A percentile compares a stretch with the other conserved stretches of the same genome.
Evolutionary conservation across 2,113 vertebrate species (phyloP).

Genomic region (Prunella himalayana): DNA sequence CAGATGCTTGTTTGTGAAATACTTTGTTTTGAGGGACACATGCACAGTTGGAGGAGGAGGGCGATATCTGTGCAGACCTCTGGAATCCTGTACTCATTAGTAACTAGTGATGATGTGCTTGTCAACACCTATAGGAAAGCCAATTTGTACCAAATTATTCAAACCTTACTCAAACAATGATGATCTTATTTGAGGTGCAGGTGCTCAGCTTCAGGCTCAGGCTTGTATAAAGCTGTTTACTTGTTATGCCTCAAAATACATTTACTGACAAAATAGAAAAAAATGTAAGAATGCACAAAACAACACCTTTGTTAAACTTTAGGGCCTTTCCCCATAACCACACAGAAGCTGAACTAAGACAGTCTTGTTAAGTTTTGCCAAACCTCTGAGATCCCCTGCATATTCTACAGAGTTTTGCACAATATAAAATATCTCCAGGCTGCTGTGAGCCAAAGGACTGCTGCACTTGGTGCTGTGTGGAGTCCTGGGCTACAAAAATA

Average conservation of each 20-base stretch:
- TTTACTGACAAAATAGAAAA: neutral
- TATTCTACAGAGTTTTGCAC: neutral
- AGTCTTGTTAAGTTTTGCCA: neutral
- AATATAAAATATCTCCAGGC: neutral
- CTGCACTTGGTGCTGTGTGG: neutral
- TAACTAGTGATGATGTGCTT: conserved; percentile 52
- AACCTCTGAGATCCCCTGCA: neutral
- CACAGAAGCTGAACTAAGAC: neutral
- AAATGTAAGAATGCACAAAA: neutral
- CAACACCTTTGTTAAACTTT: neutral
- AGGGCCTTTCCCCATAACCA: neutral
- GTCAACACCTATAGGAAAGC: conserved; percentile 57
- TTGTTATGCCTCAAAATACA: conserved; percentile 17
- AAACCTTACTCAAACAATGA: conserved; percentile 47
- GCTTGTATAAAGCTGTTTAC: conserved; percentile 51
- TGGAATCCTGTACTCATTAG: conserved; percentile 38
- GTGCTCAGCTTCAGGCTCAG: conserved; percentile 50
- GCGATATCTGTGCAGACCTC: neutral
- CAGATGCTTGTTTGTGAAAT: conserved; percentile 56
- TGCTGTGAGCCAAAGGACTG: neutral
- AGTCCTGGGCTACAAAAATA: neutral
- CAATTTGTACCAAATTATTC: conserved; percentile 64
- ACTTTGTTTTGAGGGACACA: neutral
- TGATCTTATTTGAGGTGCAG: conserved; percentile 50
- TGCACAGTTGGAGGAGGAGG: neutral